These are phyloP conservation scores for Apocheima hispidaria DNA, from an alignment of 2,888 invertebrate species.

Conservation along the genomic window DNA sequence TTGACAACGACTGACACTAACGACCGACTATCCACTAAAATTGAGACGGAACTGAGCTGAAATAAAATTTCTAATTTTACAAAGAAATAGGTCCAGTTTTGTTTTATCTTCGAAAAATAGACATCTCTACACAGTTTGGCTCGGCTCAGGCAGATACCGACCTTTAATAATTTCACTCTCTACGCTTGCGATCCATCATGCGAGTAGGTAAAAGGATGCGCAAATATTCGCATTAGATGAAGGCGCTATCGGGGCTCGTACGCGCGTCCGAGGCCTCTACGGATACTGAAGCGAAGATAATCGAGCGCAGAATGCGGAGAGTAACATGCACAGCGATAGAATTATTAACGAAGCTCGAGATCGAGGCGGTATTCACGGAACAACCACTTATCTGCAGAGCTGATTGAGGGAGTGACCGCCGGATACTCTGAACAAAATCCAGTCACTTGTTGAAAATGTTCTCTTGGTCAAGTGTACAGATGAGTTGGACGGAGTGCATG, in stretches of 20 bases:
- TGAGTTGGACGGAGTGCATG: no score
- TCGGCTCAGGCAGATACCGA: background rate
- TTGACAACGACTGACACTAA: background rate
- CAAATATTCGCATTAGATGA: slow-evolving; percentile 42
- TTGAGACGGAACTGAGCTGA: background rate
- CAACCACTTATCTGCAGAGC: slow-evolving; percentile 1
- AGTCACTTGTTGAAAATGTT: no score
- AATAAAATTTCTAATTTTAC: background rate
- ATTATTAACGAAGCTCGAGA: slow-evolving; percentile 32
- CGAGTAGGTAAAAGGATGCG: slow-evolving; percentile 31
- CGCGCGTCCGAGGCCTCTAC: slow-evolving; percentile 41
- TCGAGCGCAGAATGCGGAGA: slow-evolving; percentile 44
- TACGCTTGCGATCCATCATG: slow-evolving; percentile 24
- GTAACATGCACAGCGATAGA: slow-evolving; percentile 46
- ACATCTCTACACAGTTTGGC: background rate
- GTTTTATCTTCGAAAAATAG: background rate
- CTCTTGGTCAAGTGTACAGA: no score
- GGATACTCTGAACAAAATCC: no score
- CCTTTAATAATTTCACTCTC: background rate
- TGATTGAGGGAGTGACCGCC: no score
- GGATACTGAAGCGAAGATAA: slow-evolving; percentile 45
- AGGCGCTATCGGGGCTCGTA: slow-evolving; percentile 36
- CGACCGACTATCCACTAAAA: no score
- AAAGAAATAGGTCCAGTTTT: no score
- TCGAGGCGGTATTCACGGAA: slow-evolving; percentile 1